phyloP scores from a whole-genome alignment of 2,113 vertebrate species.

The Sylvietta virens region DNA sequence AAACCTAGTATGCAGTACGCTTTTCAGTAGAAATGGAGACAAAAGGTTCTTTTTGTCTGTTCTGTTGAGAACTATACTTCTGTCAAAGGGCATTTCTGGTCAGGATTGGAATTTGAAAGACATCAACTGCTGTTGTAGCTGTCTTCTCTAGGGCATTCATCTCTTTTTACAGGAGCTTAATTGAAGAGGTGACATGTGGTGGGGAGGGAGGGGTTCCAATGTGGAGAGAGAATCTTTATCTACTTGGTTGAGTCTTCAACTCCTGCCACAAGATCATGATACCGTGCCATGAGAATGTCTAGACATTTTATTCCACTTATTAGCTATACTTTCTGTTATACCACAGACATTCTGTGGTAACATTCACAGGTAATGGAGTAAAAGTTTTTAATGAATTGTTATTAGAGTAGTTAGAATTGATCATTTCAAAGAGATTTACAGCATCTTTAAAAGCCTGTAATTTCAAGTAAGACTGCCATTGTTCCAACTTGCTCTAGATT shows the following conservation, averaged over 20 bases:
- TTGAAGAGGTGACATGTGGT: neutral
- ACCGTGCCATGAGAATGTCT: neutral
- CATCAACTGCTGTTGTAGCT: neutral
- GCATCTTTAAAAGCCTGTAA: neutral
- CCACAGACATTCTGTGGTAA: neutral
- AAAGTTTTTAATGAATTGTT: neutral
- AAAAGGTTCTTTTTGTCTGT: neutral
- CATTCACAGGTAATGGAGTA: neutral
- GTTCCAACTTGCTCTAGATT: neutral
- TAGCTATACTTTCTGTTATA: neutral
- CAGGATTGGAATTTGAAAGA: neutral
- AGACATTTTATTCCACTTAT: neutral
- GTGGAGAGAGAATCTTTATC: neutral
- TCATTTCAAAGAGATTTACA: neutral
- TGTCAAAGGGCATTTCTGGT: neutral
- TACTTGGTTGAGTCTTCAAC: neutral
- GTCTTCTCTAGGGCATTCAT: neutral
- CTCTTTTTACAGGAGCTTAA: neutral
- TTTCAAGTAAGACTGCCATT: neutral
- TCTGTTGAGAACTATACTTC: neutral
- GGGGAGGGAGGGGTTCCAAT: neutral
- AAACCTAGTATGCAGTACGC: neutral
- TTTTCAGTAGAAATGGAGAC: neutral
- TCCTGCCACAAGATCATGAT: neutral
- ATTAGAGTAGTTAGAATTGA: neutral